Evolutionary conservation across 2,113 vertebrate species (phyloP), one percentile per base, ranked within the genome.

Genomic region (Dolichallabes microphthalmus): DNA sequence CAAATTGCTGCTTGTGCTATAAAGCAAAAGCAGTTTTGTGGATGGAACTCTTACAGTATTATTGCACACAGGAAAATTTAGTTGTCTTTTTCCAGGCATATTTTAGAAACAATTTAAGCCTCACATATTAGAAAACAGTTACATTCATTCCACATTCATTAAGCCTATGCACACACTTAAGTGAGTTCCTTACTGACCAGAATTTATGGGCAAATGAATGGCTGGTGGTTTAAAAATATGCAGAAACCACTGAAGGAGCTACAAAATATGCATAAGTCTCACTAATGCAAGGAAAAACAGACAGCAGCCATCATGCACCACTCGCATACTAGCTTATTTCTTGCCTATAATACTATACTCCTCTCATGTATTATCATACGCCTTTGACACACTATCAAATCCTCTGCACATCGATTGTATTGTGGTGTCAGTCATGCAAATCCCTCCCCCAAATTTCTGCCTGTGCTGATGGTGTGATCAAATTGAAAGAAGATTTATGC

Each of bases 361-460:
- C 45, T 45, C 63, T 64, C 63, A 27, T 11, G 27, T 13, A 1
- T 3, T 14, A 64, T 30, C n/a, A 15, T 14, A 27, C 63, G 27
- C n/a, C 63, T 30, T 2, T 66, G 63, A 66, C 71, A 73, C 25
- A 27, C 73, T 5, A 76, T 53, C 74, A 55, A 45, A 45, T 45
- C 45, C 45, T 45, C 45, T 45, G 45, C 45, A 45, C 45, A 45
- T 45, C 45, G 8, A 45, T 45, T 45, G 45, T 5, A 30, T 57
- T 77, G 25, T 30, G 7, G 32, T 77, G 52, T 52, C 52, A 58
- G 55, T 78, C 76, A 78, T 32, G 76, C 76, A 78, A 77, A 77
- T 57, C 27, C 20, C 9, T 53, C 45, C 15, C 12, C 50, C 45
- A 75, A 76, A 76, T 76, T 19, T 55, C 50, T 76, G n/a, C 50